Conservation (phyloP, 2,888 invertebrate species). For the Muscina levida region DNA sequence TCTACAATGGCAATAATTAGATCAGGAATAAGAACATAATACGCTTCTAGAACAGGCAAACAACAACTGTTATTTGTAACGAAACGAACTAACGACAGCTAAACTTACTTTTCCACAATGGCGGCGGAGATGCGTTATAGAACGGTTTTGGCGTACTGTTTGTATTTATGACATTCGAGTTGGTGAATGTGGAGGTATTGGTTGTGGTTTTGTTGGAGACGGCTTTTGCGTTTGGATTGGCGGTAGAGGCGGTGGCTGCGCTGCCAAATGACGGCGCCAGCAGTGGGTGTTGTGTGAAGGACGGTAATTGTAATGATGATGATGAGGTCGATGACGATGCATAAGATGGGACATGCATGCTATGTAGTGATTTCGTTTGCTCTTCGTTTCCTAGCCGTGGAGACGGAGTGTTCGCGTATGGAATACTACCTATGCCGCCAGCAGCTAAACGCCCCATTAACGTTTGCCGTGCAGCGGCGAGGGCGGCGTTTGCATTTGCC, state of each 20-base stretch:
- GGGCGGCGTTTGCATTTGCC: conserved; percentile 74
- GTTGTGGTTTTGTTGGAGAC: conserved; percentile 55
- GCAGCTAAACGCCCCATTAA: conserved; percentile 73
- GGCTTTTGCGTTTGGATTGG: conserved; percentile 70
- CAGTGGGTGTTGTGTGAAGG: conserved; percentile 67
- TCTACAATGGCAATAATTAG: conserved; percentile 34
- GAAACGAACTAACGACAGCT: conserved; percentile 68
- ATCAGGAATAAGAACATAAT: conserved; percentile 4
- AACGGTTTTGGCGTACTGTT: conserved; percentile 71
- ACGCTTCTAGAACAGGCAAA: conserved; percentile 40
- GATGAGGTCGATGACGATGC: conserved; percentile 64
- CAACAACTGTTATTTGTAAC: conserved; percentile 57
- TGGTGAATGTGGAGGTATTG: conserved; percentile 54
- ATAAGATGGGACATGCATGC: conserved; percentile 68
- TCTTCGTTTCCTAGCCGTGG: conserved; percentile 29
- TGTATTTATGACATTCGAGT: conserved; percentile 62
- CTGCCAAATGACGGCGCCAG: conserved; percentile 65
- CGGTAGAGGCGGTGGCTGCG: conserved; percentile 60
- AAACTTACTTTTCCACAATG: conserved; percentile 78
- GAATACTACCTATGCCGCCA: conserved; percentile 64
- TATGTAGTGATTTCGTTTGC: conserved; percentile 61
- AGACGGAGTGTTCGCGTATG: conserved; percentile 22
- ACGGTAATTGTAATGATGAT: conserved; percentile 64
- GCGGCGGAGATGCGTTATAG: conserved; percentile 73
- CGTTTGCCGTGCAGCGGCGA: conserved; percentile 77